Percentiles rank a stretch among this genome's conserved stretches.
Evolutionary conservation across 2,113 vertebrate genomes (phyloP).

Genomic region (Myotis davidii): DNA sequence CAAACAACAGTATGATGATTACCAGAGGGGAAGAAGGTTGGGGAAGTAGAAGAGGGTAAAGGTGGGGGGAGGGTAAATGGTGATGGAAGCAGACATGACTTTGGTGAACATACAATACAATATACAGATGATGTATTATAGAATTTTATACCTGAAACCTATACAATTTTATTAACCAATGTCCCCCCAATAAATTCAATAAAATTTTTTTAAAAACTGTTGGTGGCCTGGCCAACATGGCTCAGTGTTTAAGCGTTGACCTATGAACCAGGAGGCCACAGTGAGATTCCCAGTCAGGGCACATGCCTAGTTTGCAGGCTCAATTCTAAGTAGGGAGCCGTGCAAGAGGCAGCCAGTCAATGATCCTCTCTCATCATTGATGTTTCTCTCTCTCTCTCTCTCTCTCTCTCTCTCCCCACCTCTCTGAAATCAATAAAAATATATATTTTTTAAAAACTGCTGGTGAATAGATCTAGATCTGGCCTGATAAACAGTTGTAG

Average conservation of each 20-base stretch:
- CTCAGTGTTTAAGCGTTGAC: too few species aligned
- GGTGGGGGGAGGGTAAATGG: background rate
- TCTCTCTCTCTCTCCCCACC: too few species aligned
- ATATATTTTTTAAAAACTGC: background rate
- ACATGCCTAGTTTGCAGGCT: too few species aligned
- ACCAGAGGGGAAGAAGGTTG: background rate
- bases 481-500: slow-evolving; percentile 18
- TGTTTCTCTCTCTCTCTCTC: too few species aligned
- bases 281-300: too few species aligned
- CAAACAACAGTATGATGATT: background rate
- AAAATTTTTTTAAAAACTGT: background rate
- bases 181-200: background rate
- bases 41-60: background rate
- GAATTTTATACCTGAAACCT: background rate
- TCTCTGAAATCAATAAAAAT: too few species aligned
- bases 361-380: too few species aligned
- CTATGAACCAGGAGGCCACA: too few species aligned
- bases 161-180: background rate
- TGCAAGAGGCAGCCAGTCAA: too few species aligned
- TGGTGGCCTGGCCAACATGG: background rate
- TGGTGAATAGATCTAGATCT: background rate
- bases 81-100: background rate
- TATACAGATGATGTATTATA: background rate
- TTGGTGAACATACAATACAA: background rate
- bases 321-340: too few species aligned